Evolutionary conservation across 35 echinoderm and acorn worm genomes (phyloP), one percentile per base, ranked within the genome.

Genomic region (Diadema setosum): DNA sequence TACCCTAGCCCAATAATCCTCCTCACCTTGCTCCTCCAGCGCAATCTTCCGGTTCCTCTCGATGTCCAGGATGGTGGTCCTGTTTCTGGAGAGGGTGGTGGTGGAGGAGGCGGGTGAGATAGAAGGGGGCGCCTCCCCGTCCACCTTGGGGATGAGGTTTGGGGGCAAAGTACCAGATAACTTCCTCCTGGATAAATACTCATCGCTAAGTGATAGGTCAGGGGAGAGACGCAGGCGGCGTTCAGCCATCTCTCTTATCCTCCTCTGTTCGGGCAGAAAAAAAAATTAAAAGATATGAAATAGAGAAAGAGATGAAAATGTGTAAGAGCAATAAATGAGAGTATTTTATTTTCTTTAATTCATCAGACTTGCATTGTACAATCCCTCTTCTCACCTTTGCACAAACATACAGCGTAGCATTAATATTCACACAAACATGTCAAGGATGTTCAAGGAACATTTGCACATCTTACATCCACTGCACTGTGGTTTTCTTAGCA

Each of bases 151-250:
- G 11, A 49, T 35, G 11, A 45, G 33, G 42, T 86, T 46, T 36
- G 40, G 87, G 73, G 73, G 9, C 15, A 39, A 42, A 24, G 14
- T 44, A 24, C 73, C 73, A 0, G 73, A 78, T 3, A 36, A 41
- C 81, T 96, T 96, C 31, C 94, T 80, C 43, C 49, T 83, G 5
- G 91, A 87, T 0, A 97, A 85, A 65, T 83, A 97, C 80, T 97
- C 95, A 75, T 97, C 95, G 58, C 95, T 97, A 1, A 97, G 83
- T 2, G 91, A 97, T 60, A 97, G 85, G 48, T 93, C 91, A 2
- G 91, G 75, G 42, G 92, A 84, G n/a, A 97, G 91, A 35, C 86
- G 67, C 17, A 97, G 55, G 18, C 95, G 82, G 21, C 95, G 21
- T 43, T 94, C 95, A 5, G 91, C 65, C 24, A 97, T 46, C 15